A percentile compares a stretch with the other conserved stretches of the same genome.
phyloP scores from a whole-genome alignment of 2,113 vertebrate genomes.

The Hypanus sabinus region DNA sequence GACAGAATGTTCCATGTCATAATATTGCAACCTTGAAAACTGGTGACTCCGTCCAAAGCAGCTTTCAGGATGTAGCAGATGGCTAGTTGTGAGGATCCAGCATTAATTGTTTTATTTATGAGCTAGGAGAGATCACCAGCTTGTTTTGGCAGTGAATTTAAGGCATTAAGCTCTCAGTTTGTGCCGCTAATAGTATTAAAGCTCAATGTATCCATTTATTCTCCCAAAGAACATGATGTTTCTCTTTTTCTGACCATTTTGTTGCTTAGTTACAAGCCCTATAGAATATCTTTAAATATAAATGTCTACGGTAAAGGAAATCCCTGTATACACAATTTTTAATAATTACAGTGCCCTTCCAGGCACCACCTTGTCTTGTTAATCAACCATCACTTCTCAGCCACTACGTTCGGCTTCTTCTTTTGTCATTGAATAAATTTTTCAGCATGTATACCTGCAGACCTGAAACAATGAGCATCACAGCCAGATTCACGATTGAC shows the following conservation, averaged over 20 bases:
- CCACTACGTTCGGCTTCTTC: slow-evolving; percentile 78
- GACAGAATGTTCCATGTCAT: neutral
- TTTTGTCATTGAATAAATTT: slow-evolving; percentile 87
- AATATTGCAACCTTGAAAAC: neutral
- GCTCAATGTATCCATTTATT: neutral
- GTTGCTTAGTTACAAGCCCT: neutral
- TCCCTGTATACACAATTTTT: neutral
- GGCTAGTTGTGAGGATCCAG: neutral
- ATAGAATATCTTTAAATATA: neutral
- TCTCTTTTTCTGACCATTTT: neutral
- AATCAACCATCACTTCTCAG: neutral
- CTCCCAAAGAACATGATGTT: neutral
- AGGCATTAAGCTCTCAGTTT: neutral
- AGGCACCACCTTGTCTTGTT: neutral
- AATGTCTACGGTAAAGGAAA: neutral
- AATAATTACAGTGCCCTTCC: neutral
- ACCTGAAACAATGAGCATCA: slow-evolving; percentile 80
- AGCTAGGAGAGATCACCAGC: neutral
- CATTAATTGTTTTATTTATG: neutral
- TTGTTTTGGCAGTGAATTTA: neutral
- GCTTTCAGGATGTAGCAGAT: neutral
- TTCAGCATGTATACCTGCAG: slow-evolving; percentile 87
- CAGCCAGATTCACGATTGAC: slow-evolving; percentile 75
- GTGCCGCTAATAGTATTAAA: neutral
- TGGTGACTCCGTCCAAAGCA: neutral